Conservation (phyloP, 2,113 vertebrate species). For the Sphyrna mokarran region DNA sequence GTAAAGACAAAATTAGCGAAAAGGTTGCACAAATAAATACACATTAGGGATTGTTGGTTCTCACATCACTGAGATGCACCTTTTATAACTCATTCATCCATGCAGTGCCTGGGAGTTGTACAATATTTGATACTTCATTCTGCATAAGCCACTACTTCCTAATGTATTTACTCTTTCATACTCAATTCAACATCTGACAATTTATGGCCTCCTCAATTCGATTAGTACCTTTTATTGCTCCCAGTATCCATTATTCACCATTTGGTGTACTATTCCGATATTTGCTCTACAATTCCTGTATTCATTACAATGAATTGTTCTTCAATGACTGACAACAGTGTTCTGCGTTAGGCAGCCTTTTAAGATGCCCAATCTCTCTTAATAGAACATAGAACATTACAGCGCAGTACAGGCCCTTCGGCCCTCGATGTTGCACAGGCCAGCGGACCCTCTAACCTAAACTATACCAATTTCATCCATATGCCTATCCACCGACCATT, state of each 20-base stretch:
- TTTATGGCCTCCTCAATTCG: not conserved
- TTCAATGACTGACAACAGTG: not conserved
- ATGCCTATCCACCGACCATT: too few relatives aligned
- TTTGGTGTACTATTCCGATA: not conserved
- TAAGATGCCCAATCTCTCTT: not conserved
- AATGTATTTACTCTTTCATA: constrained; percentile 17
- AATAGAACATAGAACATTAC: too few relatives aligned
- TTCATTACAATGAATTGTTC: not conserved
- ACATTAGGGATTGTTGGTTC: not conserved
- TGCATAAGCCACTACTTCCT: not conserved
- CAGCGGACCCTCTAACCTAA: too few relatives aligned
- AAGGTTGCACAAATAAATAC: not conserved
- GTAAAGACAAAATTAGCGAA: not conserved
- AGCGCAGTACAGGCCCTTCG: too few relatives aligned
- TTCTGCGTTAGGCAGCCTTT: not conserved
- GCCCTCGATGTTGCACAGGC: too few relatives aligned
- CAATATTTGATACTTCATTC: constrained; percentile 21
- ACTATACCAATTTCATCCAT: too few relatives aligned
- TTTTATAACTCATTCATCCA: not conserved
- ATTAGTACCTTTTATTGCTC: not conserved
- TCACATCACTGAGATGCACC: not conserved
- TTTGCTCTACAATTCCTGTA: not conserved
- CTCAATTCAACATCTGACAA: constrained; percentile 21
- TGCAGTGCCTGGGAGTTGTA: constrained; percentile 24
- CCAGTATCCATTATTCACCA: not conserved